Base-by-base conservation (phyloP, 2,797 vertebrate genomes). In the Halcyon badia region DNA sequence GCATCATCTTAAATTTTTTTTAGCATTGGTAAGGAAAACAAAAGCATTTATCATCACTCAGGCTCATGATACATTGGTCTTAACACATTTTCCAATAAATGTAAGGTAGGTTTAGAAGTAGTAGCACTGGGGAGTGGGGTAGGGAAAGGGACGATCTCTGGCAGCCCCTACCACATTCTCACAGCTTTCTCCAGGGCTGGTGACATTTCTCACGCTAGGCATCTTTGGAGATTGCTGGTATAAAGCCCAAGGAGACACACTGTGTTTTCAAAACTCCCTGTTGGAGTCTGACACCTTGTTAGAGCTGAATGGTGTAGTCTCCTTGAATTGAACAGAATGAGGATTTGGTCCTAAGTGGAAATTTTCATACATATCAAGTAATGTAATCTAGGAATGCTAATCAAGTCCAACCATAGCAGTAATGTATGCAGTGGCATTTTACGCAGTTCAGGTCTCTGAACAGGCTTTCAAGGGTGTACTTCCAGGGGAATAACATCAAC, bases 391-490 rank as follows among this genome's bases (percentile, higher is more conserved):
- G 37, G 54, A 92, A 91, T 90, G 89, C 39, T 93, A 79, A 94
- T 14, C 17, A 87, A 89, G 83, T 80, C 84, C 90, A 35, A 84
- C 80, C 10, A 8, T 54, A 90, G 91, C 28, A 89, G 86, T 94
- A 90, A 95, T 94, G 87, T 95, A 77, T 84, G 46, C 82, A 87
- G 76, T 84, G 69, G 52, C 56, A 51, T 95, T 97, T 97, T 93
- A 86, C 93, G 86, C 85, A 71, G 89, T 90, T 96, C 72, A 61
- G 87, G 77, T 72, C 71, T 96, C 94, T 93, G 89, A 94, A 94
- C 61, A 95, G 90, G 46, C 85, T 97, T 94, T 79, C 71, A 87
- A 83, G 93, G 70, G 71, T 16, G 44, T 75, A 84, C 95, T 49
- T 88, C 57, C 60, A 81, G 89, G 69, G 52, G 2, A 72, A 58